These are phyloP conservation scores for Sebastes nivosus DNA, from an alignment of 2,797 vertebrate species.

Conservation along the genomic window DNA sequence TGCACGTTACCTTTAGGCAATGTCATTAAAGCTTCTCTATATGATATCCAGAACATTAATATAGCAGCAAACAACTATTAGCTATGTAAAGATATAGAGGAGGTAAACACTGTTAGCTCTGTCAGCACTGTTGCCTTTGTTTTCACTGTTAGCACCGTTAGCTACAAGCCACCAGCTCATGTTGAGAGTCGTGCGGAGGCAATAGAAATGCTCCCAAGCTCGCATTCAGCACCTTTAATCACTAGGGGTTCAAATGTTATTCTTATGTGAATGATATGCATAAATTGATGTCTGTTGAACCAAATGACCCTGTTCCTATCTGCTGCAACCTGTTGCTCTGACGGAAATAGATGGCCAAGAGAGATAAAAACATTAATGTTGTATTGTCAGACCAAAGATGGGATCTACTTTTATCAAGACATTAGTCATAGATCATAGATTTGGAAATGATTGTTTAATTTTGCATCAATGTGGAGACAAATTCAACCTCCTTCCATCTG, in stretches of 20 bases:
- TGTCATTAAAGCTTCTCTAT: too few species aligned
- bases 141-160: too few species aligned
- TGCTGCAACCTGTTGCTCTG: not conserved
- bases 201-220: too few species aligned
- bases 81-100: too few species aligned
- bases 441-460: not conserved
- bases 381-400: not conserved
- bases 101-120: too few species aligned
- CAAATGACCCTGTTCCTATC: not conserved
- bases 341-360: not conserved
- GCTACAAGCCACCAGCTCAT: too few species aligned
- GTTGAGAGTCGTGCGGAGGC: too few species aligned
- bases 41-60: too few species aligned
- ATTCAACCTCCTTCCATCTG: not conserved
- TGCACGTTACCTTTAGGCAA: not conserved
- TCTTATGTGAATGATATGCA: not conserved
- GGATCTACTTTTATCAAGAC: not conserved
- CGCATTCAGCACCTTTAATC: not conserved
- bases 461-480: not conserved
- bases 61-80: too few species aligned
- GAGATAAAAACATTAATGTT: not conserved
- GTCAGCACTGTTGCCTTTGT: too few species aligned
- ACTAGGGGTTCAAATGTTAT: not conserved
- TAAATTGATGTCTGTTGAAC: conserved; percentile 2
- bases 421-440: not conserved